These are phyloP conservation scores for Xylocopa sonorina DNA, from an alignment of 1,140 invertebrate genomes.

Conservation along the genomic window DNA sequence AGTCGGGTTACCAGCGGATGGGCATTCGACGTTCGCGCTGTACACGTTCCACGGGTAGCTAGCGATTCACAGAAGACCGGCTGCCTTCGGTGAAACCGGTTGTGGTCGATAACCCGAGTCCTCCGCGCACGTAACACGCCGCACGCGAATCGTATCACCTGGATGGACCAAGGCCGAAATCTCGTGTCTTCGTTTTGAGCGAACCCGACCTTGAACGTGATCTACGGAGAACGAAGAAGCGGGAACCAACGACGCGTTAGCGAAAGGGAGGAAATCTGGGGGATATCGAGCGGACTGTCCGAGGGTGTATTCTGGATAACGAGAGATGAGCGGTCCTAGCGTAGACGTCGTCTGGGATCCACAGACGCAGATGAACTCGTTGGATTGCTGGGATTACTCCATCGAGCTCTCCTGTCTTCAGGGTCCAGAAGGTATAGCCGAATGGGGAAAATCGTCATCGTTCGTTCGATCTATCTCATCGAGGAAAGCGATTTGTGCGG, in stretches of 20 bases:
- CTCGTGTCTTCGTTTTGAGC: not conserved
- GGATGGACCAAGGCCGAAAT: slow-evolving; percentile 27
- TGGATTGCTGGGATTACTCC: slow-evolving; percentile 92
- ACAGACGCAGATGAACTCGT: slow-evolving; percentile 83
- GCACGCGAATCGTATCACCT: slow-evolving; percentile 20
- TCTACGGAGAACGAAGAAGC: no score
- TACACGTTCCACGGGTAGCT: slow-evolving; percentile 63
- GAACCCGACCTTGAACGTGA: not conserved
- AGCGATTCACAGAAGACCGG: slow-evolving; percentile 74
- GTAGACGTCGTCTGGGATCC: slow-evolving; percentile 78
- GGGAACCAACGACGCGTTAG: no score
- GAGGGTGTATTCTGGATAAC: no score
- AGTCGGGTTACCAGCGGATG: slow-evolving; percentile 42
- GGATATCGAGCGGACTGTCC: not conserved
- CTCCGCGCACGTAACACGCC: slow-evolving; percentile 11
- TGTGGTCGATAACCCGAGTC: slow-evolving; percentile 54
- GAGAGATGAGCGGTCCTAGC: slow-evolving; percentile 72
- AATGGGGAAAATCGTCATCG: not conserved
- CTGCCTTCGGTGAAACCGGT: slow-evolving; percentile 70
- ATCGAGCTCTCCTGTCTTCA: slow-evolving; percentile 90
- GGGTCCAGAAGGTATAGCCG: slow-evolving; percentile 85
- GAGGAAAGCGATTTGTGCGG: no score
- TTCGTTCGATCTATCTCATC: no score
- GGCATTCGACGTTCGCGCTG: slow-evolving; percentile 54
- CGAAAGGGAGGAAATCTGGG: no score